Evolutionary conservation across 92 coral and sea anemone species (phyloP).

Genomic region (Bergia puertoricense): DNA sequence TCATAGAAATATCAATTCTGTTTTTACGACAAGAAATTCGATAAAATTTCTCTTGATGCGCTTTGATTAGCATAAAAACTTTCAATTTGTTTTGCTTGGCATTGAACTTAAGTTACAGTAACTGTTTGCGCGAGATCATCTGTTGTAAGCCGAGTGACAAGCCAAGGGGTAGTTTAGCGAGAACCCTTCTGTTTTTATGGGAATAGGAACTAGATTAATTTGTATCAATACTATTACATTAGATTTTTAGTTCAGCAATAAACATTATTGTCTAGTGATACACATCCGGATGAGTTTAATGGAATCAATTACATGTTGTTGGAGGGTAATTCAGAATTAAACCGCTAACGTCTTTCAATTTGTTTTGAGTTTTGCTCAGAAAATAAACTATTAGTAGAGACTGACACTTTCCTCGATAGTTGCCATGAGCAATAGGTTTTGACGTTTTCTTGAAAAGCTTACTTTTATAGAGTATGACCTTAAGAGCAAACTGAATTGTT

Average conservation of each 20-base stretch:
- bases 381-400: not conserved
- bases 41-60: no score
- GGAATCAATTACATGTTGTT: not conserved
- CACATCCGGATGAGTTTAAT: not conserved
- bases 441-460: not conserved
- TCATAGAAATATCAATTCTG: not conserved
- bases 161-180: no score
- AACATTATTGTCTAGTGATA: not conserved
- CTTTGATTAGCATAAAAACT: no score
- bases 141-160: no score
- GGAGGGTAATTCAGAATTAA: not conserved
- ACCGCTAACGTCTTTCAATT: not conserved
- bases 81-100: no score
- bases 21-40: not conserved
- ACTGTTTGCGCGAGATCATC: no score
- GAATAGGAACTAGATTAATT: not conserved
- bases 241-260: not conserved
- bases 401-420: not conserved
- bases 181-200: no score
- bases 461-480: no score
- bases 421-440: not conserved
- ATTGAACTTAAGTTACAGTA: no score
- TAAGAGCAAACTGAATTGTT: no score
- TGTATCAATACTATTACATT: not conserved
- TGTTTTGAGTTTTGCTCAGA: not conserved